Conservation (phyloP, 2,888 invertebrate species). For the Leptogaster cylindrica region DNA sequence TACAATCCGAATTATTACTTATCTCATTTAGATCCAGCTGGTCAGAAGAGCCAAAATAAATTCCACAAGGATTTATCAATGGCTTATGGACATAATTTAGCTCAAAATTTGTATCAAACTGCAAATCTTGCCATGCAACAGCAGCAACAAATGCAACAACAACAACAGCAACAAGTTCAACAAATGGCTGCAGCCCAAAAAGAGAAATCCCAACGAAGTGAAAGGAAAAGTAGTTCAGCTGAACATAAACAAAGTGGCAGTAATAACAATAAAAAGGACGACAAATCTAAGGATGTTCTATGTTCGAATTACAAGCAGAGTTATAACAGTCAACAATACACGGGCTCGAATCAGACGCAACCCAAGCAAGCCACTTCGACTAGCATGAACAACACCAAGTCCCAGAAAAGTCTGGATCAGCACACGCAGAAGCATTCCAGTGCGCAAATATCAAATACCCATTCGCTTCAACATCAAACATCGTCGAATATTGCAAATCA, state of each 20-base stretch:
- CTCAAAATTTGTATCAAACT: slow-evolving; percentile 57
- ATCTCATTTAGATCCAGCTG: slow-evolving; percentile 65
- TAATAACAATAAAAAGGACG: slow-evolving; percentile 55
- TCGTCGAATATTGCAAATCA: slow-evolving; percentile 43
- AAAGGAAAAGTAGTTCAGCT: slow-evolving; percentile 37
- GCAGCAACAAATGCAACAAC: slow-evolving; percentile 58
- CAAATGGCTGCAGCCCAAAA: slow-evolving; percentile 34
- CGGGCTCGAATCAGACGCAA: slow-evolving; percentile 27
- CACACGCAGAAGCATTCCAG: slow-evolving; percentile 48
- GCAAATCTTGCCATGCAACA: slow-evolving; percentile 59
- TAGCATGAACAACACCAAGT: not conserved
- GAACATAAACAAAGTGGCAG: slow-evolving; percentile 19
- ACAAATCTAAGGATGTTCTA: slow-evolving; percentile 49
- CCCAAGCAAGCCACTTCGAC: slow-evolving; percentile 33
- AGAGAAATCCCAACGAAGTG: slow-evolving; percentile 44
- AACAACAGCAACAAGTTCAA: slow-evolving; percentile 48
- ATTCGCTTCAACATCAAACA: slow-evolving; percentile 47
- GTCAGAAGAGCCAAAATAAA: slow-evolving; percentile 69
- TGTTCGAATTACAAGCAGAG: slow-evolving; percentile 44
- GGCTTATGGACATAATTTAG: slow-evolving; percentile 60
- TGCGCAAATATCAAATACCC: slow-evolving; percentile 45
- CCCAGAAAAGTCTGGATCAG: slow-evolving; percentile 41
- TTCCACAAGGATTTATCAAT: slow-evolving; percentile 64
- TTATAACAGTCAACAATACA: slow-evolving; percentile 33
- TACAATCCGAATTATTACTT: slow-evolving; percentile 67